Conservation (phyloP, 2,113 vertebrate species). For the Myotis lucifugus region DNA sequence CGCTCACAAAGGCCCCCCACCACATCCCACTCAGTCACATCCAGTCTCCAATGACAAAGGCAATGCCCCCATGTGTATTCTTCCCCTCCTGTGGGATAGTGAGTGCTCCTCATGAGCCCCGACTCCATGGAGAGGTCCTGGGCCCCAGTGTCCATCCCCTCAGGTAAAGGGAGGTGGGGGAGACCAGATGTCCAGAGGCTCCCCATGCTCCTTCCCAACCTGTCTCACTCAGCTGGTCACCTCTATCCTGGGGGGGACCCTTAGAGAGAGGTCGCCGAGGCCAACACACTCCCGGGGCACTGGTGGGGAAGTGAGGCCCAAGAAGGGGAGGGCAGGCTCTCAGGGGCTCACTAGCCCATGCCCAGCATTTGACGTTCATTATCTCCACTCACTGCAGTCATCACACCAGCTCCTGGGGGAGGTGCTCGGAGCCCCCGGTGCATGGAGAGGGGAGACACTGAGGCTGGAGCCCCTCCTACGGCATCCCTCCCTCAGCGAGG, state of each 20-base stretch:
- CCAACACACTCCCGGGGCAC: not conserved
- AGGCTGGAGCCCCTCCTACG: not conserved
- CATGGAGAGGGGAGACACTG: too few relatives aligned
- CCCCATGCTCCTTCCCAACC: not conserved
- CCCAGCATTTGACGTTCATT: fast-evolving
- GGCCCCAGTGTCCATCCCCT: not conserved
- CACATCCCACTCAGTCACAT: not conserved
- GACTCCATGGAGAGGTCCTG: not conserved
- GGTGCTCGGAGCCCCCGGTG: not conserved
- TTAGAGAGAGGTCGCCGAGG: not conserved
- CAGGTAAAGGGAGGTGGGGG: too few relatives aligned
- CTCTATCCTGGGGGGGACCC: not conserved
- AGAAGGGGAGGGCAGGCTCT: too few relatives aligned
- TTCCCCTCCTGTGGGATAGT: not conserved
- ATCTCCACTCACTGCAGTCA: fast-evolving
- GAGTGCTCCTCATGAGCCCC: not conserved
- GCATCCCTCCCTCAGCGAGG: not conserved
- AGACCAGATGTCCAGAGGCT: not conserved
- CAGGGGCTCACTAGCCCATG: too few relatives aligned
- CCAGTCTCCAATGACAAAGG: not conserved
- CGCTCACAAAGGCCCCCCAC: not conserved
- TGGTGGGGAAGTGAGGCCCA: not conserved
- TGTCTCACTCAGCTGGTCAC: not conserved
- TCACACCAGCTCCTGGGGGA: not conserved
- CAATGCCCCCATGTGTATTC: not conserved